Conservation (phyloP, 1,140 invertebrate species). For the Rhysida immarginata region DNA sequence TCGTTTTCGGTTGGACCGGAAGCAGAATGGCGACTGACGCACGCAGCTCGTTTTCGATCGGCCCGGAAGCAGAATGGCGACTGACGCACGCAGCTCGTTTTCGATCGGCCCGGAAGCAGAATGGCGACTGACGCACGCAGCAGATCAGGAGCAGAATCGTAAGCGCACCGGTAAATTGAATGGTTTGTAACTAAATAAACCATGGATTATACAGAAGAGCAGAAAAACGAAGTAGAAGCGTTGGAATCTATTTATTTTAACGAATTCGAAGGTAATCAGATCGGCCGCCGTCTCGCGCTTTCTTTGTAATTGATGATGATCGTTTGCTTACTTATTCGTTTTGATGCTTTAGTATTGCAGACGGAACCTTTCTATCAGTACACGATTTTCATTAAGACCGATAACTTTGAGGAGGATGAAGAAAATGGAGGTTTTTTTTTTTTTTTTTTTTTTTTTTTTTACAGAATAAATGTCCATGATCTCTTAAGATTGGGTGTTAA, state of each 20-base stretch:
- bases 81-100: no score
- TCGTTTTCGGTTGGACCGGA: no score
- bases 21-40: no score
- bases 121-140: no score
- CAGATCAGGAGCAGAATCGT: no score
- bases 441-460: constrained; percentile 10
- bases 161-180: no score
- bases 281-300: background rate
- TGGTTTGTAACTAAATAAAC: no score
- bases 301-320: constrained; percentile 5
- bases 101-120: no score
- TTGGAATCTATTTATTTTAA: constrained; percentile 84
- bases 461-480: no score
- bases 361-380: constrained; percentile 52
- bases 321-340: constrained; percentile 13
- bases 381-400: constrained; percentile 58
- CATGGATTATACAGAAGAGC: constrained; percentile 83
- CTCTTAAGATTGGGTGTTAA: no score
- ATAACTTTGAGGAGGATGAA: constrained; percentile 48
- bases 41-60: no score
- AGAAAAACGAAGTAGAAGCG: constrained; percentile 76
- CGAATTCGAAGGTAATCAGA: constrained; percentile 65
- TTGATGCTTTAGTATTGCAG: constrained; percentile 43
- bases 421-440: constrained; percentile 27
- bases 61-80: no score